Evolutionary conservation across 2,888 invertebrate species (phyloP).

Genomic region (Nysson spinosus): DNA sequence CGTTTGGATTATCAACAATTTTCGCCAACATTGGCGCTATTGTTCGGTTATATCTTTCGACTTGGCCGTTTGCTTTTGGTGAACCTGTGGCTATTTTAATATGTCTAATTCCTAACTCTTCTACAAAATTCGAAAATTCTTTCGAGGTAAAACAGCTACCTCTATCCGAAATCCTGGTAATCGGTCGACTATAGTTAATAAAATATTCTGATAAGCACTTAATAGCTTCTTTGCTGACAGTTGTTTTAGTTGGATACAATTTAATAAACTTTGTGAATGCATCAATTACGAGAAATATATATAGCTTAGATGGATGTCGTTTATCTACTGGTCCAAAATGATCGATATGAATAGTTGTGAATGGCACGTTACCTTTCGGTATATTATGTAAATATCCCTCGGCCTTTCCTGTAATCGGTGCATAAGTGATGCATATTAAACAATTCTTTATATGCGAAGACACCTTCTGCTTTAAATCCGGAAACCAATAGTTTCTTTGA

Average conservation of each 20-base stretch:
- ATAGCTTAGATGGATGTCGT: neutral
- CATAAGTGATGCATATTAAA: slow-evolving; percentile 10
- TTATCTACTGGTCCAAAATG: slow-evolving; percentile 2
- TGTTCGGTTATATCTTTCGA: neutral
- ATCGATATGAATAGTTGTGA: neutral
- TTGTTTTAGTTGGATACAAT: neutral
- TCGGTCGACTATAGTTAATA: no score
- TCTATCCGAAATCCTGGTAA: no score
- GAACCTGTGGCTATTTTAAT: slow-evolving; percentile 2
- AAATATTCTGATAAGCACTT: no score
- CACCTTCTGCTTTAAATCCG: no score
- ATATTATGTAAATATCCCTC: neutral
- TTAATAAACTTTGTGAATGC: slow-evolving; percentile 1
- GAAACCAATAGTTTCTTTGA: no score
- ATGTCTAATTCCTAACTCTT: no score
- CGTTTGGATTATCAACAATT: neutral
- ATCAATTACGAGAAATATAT: slow-evolving; percentile 3
- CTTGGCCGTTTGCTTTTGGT: neutral
- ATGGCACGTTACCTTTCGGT: slow-evolving; percentile 2
- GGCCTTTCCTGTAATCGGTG: neutral
- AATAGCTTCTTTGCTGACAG: no score
- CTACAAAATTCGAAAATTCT: no score
- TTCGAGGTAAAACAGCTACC: no score
- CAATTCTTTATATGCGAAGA: no score
- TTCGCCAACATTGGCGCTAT: slow-evolving; percentile 3